Percentiles rank a stretch among this genome's conserved stretches.
Evolutionary conservation across 2,888 invertebrate genomes (phyloP).

Genomic region (Oxyteleia sp.): DNA sequence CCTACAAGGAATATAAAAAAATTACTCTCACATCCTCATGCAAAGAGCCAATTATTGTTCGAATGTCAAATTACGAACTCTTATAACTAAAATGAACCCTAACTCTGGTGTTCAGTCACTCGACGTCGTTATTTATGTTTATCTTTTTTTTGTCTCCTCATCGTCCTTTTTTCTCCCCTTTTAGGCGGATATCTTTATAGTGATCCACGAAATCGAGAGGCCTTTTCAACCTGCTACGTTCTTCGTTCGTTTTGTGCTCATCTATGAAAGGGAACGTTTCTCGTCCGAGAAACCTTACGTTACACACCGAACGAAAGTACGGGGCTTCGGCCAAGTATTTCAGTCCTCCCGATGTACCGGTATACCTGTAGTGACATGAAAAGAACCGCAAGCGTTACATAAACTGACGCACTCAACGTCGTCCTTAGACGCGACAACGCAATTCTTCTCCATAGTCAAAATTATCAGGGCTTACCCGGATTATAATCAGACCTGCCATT

Average conservation of each 20-base stretch:
- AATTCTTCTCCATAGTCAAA: no score
- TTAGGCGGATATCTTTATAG: slow-evolving; percentile 8
- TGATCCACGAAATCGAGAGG: slow-evolving; percentile 29
- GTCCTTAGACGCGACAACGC: slow-evolving; percentile 11
- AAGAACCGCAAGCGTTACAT: slow-evolving; percentile 71
- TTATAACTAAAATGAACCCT: no score
- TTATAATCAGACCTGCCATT: no score
- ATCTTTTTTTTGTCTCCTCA: slow-evolving; percentile 5
- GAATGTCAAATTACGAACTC: no score
- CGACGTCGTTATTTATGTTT: slow-evolving; percentile 6
- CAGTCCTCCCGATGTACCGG: slow-evolving; percentile 36
- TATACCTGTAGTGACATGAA: slow-evolving; percentile 59
- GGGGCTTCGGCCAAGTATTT: slow-evolving; percentile 84
- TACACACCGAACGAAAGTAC: slow-evolving; percentile 71
- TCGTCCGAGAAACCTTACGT: slow-evolving; percentile 79
- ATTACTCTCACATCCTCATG: no score
- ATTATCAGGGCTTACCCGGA: no score
- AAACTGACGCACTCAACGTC: slow-evolving; percentile 46
- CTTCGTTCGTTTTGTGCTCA: slow-evolving; percentile 23
- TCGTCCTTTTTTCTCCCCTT: slow-evolving; percentile 17
- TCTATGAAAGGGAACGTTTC: slow-evolving; percentile 60
- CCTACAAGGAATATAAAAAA: no score
- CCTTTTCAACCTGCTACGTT: slow-evolving; percentile 43
- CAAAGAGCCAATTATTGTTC: no score
- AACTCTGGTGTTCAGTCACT: slow-evolving; percentile 2